Evolutionary conservation across 2,113 vertebrate species (phyloP), one percentile per base, ranked within the genome.

Genomic region (Apeltes quadracus): DNA sequence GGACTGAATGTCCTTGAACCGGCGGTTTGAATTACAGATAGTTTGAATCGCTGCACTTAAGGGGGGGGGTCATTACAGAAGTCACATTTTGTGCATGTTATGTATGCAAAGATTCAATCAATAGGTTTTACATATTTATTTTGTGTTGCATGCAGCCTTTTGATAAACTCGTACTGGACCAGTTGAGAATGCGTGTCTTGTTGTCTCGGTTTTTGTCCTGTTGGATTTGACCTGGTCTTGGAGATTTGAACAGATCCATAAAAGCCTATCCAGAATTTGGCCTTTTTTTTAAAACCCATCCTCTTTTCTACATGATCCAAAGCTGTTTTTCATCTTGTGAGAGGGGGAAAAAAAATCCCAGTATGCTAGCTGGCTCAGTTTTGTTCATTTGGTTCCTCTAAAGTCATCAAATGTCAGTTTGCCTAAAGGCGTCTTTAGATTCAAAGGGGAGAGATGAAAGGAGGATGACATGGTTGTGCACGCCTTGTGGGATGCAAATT

Each of bases 361-460:
- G 32, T 46, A n/a, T 11, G 29, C 44, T 62, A 32, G n/a, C 67
- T 75, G 58, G 43, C 48, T 73, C 39, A 23, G 39, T 69, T 69
- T 67, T 66, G 51, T 55, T 70, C 58, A 58, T 72, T 57, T 68
- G 62, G 56, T 63, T 38, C 23, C 57, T 32, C 72, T 46, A 32
- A 67, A 61, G 66, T 64, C 54, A 15, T 81, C 71, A 74, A 79
- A 27, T 73, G 68, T 84, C 76, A 82, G 77, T 79, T 25, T 2
- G 62, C 73, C 82, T 77, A 39, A 81, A 83, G 79, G 73, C 67
- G 65, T 61, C 72, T 84, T 82, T 61, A 57, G 59, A 84, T 88
- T 86, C 78, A 82, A 81, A 84, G 54, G 25, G 63, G 23, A 29
- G 38, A 67, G 69, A 84, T 88, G 77, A 88, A 86, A 80, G 76